Conservation (phyloP, 2,113 vertebrate genomes). For the Cisticola juncidis region DNA sequence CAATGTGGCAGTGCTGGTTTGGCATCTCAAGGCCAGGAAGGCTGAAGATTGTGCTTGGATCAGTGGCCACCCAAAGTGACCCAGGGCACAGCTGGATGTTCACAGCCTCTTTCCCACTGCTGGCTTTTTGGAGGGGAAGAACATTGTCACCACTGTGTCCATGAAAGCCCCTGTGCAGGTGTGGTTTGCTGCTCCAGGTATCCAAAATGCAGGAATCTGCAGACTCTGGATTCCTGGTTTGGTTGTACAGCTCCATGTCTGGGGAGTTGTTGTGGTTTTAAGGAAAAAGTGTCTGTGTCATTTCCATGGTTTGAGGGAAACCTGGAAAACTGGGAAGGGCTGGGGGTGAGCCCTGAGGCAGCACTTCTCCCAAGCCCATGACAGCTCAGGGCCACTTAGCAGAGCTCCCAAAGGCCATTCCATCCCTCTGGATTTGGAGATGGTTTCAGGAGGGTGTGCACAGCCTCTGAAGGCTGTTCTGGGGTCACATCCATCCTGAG, state of each 20-base stretch:
- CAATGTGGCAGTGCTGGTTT: fast-evolving
- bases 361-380: fast-evolving
- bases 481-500: not conserved
- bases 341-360: not conserved
- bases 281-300: not conserved
- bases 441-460: not conserved
- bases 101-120: not conserved
- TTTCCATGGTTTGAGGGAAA: not conserved
- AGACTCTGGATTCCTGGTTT: not conserved
- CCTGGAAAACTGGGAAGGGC: fast-evolving
- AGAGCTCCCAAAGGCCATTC: fast-evolving
- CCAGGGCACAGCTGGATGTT: not conserved
- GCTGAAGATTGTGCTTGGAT: fast-evolving
- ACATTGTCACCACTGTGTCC: fast-evolving
- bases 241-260: fast-evolving
- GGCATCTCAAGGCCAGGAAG: fast-evolving
- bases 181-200: not conserved
- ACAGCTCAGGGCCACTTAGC: not conserved
- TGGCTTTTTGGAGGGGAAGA: not conserved
- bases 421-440: not conserved
- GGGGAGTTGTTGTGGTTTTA: not conserved
- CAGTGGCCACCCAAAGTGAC: not conserved
- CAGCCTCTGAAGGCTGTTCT: not conserved
- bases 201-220: not conserved
- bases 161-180: fast-evolving